Base-by-base conservation (phyloP, 2,113 vertebrate genomes). In the Origma solitaria region DNA sequence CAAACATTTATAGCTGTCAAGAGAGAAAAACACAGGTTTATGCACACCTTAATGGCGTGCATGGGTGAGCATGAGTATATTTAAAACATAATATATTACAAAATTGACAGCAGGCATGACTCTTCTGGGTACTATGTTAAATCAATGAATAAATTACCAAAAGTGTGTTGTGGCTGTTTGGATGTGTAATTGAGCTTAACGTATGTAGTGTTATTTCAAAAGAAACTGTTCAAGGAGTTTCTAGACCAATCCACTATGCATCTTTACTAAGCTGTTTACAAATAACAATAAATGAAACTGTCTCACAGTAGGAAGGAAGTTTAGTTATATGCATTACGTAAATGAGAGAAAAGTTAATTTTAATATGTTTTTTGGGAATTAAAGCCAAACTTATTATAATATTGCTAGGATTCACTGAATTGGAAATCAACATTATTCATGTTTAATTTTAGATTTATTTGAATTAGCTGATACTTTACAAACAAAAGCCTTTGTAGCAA, bases 1-100 rank as follows among this genome's bases (percentile, higher is more conserved):
- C 98, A 99, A 99, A 98, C 97, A 98, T 98, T 99, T 99, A 99
- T 99, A 98, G 98, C 98, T 98, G 98, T 98, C 98, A 98, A 97
- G 98, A 99, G 99, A 99, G 98, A 98, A 97, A 98, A 98, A 98
- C 98, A 98, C 98, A 98, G 98, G 98, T 98, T 98, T 98, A 98
- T 98, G 98, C 98, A 98, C 98, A 98, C 98, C 98, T 99, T 98
- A 98, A 98, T 98, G 98, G 98, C 96, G 96, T 98, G 98, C 98
- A 97, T 98, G 98, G 98, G 98, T 98, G 98, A 98, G 97, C 98
- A 98, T 98, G 97, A 98, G 98, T 98, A 98, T 98, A 98, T 98
- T 98, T 98, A 98, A 98, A 98, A 98, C 97, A 98, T 98, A 98
- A 98, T 98, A 98, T 98, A 98, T 98, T 98, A 98, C 97, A 97